phyloP scores from a whole-genome alignment of 2,113 vertebrate genomes.

The Cephalopterus ornatus region DNA sequence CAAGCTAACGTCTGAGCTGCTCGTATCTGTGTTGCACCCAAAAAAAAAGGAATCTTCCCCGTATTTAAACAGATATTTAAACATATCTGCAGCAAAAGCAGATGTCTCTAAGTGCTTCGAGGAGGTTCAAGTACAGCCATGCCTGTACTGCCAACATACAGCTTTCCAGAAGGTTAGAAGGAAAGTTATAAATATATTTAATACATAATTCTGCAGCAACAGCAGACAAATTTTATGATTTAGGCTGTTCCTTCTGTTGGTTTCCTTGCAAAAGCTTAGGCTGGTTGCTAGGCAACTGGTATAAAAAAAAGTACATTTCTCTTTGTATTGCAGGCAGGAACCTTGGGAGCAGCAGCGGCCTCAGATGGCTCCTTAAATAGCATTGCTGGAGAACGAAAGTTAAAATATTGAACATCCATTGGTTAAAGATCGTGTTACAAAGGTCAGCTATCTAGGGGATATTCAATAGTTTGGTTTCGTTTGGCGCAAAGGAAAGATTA shows the following conservation, averaged over 20 bases:
- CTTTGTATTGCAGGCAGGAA: slow-evolving; percentile 59
- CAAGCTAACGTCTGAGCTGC: not conserved
- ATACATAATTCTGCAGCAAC: slow-evolving; percentile 37
- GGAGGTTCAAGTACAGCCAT: slow-evolving; percentile 19
- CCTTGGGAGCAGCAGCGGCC: slow-evolving; percentile 50
- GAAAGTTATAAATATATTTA: slow-evolving; percentile 38
- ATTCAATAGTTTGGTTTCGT: slow-evolving; percentile 26
- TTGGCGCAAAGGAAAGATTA: slow-evolving; percentile 1
- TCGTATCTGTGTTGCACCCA: not conserved
- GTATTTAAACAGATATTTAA: not conserved
- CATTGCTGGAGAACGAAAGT: slow-evolving; percentile 46
- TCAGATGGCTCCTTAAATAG: slow-evolving; percentile 76
- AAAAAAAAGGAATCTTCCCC: not conserved
- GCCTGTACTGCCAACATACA: not conserved
- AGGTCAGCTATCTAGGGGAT: slow-evolving; percentile 40
- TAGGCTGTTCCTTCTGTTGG: slow-evolving; percentile 60
- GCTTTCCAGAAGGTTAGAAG: slow-evolving; percentile 46
- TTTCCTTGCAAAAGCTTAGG: slow-evolving; percentile 66
- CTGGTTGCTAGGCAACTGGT: slow-evolving; percentile 77
- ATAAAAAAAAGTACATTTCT: slow-evolving; percentile 51
- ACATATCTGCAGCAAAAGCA: slow-evolving; percentile 4
- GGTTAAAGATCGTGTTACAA: slow-evolving; percentile 47
- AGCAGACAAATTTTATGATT: slow-evolving; percentile 55
- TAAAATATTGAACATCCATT: slow-evolving; percentile 60
- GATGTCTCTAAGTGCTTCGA: not conserved